phyloP scores from a whole-genome alignment of 2,797 vertebrate genomes.

The Spinibarbus caldwelli region DNA sequence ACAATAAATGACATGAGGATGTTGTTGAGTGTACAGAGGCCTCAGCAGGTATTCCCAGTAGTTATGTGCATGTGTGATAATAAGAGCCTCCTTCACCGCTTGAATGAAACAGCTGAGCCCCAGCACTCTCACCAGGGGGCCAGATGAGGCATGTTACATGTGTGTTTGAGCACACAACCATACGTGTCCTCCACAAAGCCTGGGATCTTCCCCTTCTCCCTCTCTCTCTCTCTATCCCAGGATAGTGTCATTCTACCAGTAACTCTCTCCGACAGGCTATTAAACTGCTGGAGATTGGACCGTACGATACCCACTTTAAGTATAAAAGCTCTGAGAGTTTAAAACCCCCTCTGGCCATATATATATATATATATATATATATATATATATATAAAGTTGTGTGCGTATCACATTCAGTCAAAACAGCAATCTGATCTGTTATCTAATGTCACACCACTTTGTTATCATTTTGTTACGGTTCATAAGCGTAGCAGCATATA shows the following conservation, averaged over 20 bases:
- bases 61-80: constrained; percentile 43
- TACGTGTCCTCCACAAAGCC: background rate
- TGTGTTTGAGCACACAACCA: constrained; percentile 22
- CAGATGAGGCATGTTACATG: constrained; percentile 14
- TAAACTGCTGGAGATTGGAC: constrained; percentile 1
- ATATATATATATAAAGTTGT: too few relatives aligned
- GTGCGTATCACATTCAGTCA: background rate
- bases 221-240: background rate
- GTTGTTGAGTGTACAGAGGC: background rate
- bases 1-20: background rate
- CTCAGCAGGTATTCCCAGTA: constrained; percentile 5
- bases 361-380: too few relatives aligned
- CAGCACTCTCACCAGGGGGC: constrained; percentile 21
- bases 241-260: constrained; percentile 14
- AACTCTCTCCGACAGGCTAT: constrained; percentile 23
- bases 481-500: background rate
- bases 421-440: background rate
- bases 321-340: constrained; percentile 11
- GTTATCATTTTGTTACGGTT: background rate
- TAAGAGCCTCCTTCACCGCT: constrained; percentile 41
- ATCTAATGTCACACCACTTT: constrained; percentile 19
- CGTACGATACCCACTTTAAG: constrained; percentile 15
- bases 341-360: constrained; percentile 1
- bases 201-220: background rate
- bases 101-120: constrained; percentile 52